Base-by-base conservation (phyloP, 2,113 vertebrate species). In the Megalops atlanticus region DNA sequence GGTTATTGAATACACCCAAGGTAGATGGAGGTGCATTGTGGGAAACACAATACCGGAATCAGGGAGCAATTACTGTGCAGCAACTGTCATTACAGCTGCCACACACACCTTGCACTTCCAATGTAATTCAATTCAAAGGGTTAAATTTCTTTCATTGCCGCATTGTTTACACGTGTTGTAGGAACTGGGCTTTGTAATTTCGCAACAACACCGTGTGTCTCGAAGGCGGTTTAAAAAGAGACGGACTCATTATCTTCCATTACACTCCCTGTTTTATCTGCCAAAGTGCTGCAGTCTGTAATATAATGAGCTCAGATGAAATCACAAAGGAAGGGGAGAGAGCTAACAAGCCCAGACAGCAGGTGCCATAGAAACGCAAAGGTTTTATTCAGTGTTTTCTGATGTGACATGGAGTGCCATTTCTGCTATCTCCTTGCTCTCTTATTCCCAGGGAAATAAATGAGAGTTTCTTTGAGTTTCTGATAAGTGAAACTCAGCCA, bases 201-300 rank as follows among this genome's bases (percentile, higher is more conserved):
- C 74, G 70, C 39, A 76, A 54, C 85, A 80, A 80, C 79, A 21
- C 83, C 81, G 40, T 0, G 43, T 82, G 83, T 86, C 86, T 86
- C 86, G 54, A 74, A 86, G 86, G 84, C 86, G 86, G 81, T 49
- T 7, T 83, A 85, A 81, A 88, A 88, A 83, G 84, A 81, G 81
- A 85, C 88, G 72, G 83, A 84, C 88, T 92, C 89, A 91, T 94
- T 93, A 91, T 91, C 83, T 85, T 85, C 86, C 87, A 91, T 91
- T 91, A 89, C 58, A 75, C 75, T 76, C 87, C 87, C 85, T 83
- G 84, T 86, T 87, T 85, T 89, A 89, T 90, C 86, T 87, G 86
- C 83, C 83, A 82, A 84, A 89, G 86, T 79, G 87, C 84, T 87
- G 87, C 87, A 87, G 76, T 80, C 83, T 89, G 86, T 81, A 74